A percentile compares a stretch with the other conserved stretches of the same genome.
These are phyloP conservation scores for Lycorma delicatula DNA, from an alignment of 1,140 invertebrate genomes.

Conservation along the genomic window DNA sequence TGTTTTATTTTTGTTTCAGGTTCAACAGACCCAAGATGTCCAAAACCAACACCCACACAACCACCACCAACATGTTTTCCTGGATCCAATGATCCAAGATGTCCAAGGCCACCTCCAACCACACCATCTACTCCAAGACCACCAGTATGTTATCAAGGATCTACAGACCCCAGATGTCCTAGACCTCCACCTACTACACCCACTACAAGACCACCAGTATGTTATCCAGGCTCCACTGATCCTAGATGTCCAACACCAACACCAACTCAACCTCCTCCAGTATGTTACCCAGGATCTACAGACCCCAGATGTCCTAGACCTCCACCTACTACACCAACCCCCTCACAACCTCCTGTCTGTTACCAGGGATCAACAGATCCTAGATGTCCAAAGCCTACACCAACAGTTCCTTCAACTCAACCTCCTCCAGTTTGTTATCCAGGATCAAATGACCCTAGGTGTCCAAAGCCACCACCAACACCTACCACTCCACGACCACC, in stretches of 20 bases:
- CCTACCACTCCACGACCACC: constrained; percentile 17
- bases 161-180: constrained; percentile 30
- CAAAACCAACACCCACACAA: constrained; percentile 23
- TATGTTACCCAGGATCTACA: constrained; percentile 31
- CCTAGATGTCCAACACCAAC: constrained; percentile 33
- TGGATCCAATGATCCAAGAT: constrained; percentile 34
- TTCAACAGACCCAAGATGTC: constrained; percentile 35
- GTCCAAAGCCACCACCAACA: constrained; percentile 38
- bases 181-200: constrained; percentile 7
- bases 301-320: constrained; percentile 32
- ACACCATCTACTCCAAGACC: constrained; percentile 25
- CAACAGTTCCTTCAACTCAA: constrained; percentile 21
- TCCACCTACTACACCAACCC: constrained; percentile 21
- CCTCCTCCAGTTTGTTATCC: constrained; percentile 36
- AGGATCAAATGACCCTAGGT: constrained; percentile 41
- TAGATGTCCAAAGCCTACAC: constrained; percentile 24
- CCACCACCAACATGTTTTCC: constrained; percentile 28
- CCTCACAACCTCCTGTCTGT: constrained; percentile 22
- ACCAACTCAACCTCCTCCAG: constrained; percentile 19
- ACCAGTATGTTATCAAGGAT: constrained; percentile 30
- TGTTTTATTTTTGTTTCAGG: too few species aligned
- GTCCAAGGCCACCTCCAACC: constrained; percentile 30
- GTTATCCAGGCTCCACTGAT: constrained; percentile 34
- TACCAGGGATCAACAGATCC: constrained; percentile 31
- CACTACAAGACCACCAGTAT: constrained; percentile 25